Percentiles rank a stretch among this genome's conserved stretches.
Conservation (phyloP, 2,797 vertebrate genomes). For the Cirrhinus mrigala region DNA sequence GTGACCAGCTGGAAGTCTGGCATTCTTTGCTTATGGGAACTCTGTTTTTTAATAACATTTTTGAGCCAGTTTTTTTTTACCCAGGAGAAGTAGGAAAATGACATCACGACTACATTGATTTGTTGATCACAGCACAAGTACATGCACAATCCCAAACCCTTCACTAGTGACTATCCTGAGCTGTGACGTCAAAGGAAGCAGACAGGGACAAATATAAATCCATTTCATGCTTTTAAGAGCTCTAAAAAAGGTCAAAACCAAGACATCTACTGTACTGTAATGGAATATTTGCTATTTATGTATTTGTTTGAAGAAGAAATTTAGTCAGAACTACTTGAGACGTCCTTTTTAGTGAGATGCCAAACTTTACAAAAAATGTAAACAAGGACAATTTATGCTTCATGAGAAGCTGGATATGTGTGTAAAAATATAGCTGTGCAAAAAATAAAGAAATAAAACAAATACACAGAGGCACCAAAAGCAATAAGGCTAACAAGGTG, state of each 20-base stretch:
- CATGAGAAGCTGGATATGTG: not conserved
- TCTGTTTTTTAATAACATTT: not conserved
- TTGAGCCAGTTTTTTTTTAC: not conserved
- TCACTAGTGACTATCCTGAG: constrained; percentile 6
- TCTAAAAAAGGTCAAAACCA: not conserved
- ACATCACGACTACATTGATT: constrained; percentile 24
- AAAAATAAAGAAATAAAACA: not conserved
- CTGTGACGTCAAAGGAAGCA: not conserved
- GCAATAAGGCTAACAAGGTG: constrained; percentile 15
- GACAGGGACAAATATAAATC: constrained; percentile 27
- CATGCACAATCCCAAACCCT: not conserved
- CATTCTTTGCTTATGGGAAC: not conserved
- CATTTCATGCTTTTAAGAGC: constrained; percentile 17
- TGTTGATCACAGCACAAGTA: not conserved
- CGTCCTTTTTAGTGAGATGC: not conserved
- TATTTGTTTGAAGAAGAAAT: not conserved
- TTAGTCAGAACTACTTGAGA: not conserved
- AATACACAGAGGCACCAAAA: not conserved
- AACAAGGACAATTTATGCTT: not conserved
- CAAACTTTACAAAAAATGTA: not conserved
- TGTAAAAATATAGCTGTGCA: not conserved
- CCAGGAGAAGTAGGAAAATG: not conserved
- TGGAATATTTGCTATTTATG: not conserved
- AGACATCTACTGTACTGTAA: not conserved
- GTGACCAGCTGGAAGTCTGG: not conserved